Evolutionary conservation across 2,888 invertebrate genomes (phyloP).

Genomic region (Dasypogon diadema): DNA sequence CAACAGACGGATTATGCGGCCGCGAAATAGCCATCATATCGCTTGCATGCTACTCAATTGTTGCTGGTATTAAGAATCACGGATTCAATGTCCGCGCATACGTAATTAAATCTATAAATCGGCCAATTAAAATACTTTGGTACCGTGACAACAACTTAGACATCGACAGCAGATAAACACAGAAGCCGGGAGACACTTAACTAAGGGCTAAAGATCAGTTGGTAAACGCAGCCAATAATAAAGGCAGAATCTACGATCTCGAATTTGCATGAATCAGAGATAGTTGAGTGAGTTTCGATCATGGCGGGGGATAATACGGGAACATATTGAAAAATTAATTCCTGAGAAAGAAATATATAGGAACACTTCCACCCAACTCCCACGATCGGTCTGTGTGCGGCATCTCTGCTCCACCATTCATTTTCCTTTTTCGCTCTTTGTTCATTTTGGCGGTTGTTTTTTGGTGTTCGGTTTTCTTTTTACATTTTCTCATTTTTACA

Average conservation of each 20-base stretch:
- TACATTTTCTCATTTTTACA: constrained; percentile 51
- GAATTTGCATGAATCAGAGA: constrained; percentile 37
- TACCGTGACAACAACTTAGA: constrained; percentile 69
- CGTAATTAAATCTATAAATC: constrained; percentile 70
- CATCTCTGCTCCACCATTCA: constrained; percentile 18
- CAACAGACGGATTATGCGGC: neutral
- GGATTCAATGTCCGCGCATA: constrained; percentile 70
- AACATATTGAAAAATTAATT: constrained; percentile 57
- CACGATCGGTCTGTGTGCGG: constrained; percentile 56
- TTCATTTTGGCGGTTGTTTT: neutral
- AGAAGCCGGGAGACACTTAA: neutral
- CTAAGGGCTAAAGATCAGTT: constrained; percentile 41
- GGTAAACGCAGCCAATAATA: constrained; percentile 50
- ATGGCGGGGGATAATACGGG: constrained; percentile 52
- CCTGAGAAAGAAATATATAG: constrained; percentile 47
- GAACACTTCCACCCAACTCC: constrained; percentile 52
- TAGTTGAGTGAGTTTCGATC: constrained; percentile 41
- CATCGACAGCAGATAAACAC: constrained; percentile 58
- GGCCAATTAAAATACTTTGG: constrained; percentile 69
- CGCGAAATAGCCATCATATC: constrained; percentile 37
- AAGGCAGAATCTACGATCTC: constrained; percentile 42
- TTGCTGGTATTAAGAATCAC: constrained; percentile 62
- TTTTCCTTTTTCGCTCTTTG: constrained; percentile 1
- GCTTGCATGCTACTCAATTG: constrained; percentile 33
- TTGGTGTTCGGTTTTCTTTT: constrained; percentile 27